These are phyloP conservation scores for Genyomyrus donnyi DNA, from an alignment of 2,113 vertebrate genomes.

Conservation along the genomic window DNA sequence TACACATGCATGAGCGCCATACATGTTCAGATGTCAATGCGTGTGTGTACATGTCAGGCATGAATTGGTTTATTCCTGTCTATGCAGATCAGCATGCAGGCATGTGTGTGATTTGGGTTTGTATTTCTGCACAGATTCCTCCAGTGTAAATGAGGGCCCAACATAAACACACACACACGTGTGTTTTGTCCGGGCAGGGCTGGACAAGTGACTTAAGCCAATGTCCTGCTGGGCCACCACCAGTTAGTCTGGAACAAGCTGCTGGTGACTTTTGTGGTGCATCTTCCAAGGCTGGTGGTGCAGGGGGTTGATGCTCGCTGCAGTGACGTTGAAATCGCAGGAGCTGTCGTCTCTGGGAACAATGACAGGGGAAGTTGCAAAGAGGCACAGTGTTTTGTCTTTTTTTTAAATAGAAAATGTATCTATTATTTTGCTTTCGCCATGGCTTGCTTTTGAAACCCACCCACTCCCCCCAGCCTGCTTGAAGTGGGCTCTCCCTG, in stretches of 20 bases:
- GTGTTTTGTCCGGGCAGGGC: constrained; percentile 13
- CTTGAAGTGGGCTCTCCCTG: constrained; percentile 63
- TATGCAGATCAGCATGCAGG: not conserved
- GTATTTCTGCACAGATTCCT: constrained; percentile 42
- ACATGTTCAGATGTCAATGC: not conserved
- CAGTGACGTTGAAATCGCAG: not conserved
- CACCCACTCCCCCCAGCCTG: constrained; percentile 24
- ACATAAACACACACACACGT: constrained; percentile 48
- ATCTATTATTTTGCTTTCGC: not conserved
- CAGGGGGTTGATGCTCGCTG: not conserved
- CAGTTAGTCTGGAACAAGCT: not conserved
- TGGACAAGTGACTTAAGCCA: not conserved
- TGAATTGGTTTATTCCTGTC: not conserved
- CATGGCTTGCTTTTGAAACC: constrained; percentile 52
- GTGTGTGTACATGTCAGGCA: constrained; percentile 15
- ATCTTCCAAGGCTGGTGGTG: not conserved
- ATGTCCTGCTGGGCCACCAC: not conserved
- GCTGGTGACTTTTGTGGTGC: not conserved
- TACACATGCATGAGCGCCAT: constrained; percentile 7
- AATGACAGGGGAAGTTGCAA: constrained; percentile 38
- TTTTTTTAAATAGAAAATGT: constrained; percentile 49
- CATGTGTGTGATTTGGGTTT: not conserved
- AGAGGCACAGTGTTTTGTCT: constrained; percentile 37
- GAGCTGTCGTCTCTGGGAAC: not conserved
- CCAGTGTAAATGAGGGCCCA: constrained; percentile 45